A percentile compares a stretch with the other conserved stretches of the same genome.
These are phyloP conservation scores for Tetragnatha montana DNA, from an alignment of 2,888 invertebrate genomes.

Conservation along the genomic window DNA sequence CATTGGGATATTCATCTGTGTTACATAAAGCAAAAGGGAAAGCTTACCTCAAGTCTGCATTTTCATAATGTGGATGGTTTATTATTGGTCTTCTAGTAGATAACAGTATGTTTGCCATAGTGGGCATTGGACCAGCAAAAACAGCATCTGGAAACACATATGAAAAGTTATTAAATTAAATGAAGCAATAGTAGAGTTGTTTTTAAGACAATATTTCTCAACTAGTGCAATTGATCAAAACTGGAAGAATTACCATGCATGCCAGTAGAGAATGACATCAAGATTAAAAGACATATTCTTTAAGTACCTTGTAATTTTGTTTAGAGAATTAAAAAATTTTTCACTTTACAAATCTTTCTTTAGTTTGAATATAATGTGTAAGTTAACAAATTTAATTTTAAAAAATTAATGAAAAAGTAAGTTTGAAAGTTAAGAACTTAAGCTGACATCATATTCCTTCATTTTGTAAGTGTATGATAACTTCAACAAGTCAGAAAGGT, in stretches of 20 bases:
- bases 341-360: no score
- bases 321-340: no score
- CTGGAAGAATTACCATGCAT: neutral
- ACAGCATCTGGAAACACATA: conserved; percentile 79
- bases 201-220: neutral
- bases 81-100: conserved; percentile 86
- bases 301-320: no score
- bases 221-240: neutral
- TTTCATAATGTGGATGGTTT: conserved; percentile 92
- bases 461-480: no score
- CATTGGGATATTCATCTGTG: neutral
- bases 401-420: no score
- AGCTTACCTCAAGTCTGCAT: conserved; percentile 79
- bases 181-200: neutral
- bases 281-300: no score
- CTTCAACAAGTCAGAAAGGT: no score
- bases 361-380: no score
- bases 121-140: conserved; percentile 91
- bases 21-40: neutral
- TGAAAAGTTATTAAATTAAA: neutral
- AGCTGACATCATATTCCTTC: no score
- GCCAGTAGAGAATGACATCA: neutral
- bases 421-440: no score
- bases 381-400: no score
- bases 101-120: conserved; percentile 88